Conservation (phyloP, 2,113 vertebrate genomes). For the Rissa tridactyla region DNA sequence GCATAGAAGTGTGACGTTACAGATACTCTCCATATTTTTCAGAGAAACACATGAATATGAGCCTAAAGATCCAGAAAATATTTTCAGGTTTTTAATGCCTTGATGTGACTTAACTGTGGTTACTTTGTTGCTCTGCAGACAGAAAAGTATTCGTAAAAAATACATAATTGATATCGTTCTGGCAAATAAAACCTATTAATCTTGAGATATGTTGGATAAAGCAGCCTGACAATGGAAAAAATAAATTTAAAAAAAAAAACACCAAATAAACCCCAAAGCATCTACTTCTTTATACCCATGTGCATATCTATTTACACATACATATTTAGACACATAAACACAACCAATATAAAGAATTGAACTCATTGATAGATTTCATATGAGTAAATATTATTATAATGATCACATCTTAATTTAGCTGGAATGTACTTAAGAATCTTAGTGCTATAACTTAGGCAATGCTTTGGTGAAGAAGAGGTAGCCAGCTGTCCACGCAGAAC, state of each 20-base stretch:
- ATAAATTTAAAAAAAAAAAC: not conserved
- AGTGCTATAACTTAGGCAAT: not conserved
- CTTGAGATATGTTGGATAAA: not conserved
- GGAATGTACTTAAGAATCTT: not conserved
- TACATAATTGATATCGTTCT: not conserved
- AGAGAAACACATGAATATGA: not conserved
- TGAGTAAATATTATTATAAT: not conserved
- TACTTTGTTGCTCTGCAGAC: not conserved
- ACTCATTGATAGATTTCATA: not conserved
- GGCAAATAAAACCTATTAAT: not conserved
- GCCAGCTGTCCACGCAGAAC: not conserved
- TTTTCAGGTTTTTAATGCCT: not conserved
- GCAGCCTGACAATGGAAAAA: not conserved
- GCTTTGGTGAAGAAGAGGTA: not conserved
- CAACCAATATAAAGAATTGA: not conserved
- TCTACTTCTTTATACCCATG: not conserved
- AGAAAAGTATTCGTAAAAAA: not conserved
- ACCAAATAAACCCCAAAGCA: not conserved
- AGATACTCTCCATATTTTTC: not conserved
- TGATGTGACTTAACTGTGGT: not conserved
- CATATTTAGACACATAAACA: not conserved
- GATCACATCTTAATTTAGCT: not conserved
- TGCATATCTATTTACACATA: not conserved
- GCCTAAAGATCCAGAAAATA: not conserved
- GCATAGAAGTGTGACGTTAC: not conserved